Conservation (phyloP, 1,140 invertebrate species). For the Drosophila nigrodunni region DNA sequence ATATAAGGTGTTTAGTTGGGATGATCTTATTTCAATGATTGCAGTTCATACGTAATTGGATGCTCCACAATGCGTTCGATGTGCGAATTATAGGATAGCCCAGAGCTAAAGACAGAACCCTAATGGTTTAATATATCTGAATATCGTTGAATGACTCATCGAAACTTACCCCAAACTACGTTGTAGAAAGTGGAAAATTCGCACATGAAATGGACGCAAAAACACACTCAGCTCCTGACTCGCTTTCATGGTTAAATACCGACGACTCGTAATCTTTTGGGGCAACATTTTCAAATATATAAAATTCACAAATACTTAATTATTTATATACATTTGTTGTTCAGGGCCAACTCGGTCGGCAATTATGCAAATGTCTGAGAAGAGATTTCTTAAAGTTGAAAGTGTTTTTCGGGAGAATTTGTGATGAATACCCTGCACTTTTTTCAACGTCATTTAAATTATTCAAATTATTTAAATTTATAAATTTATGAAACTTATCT, state of each 20-base stretch:
- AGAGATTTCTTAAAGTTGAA: neutral
- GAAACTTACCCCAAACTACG: slow-evolving; percentile 46
- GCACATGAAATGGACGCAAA: slow-evolving; percentile 3
- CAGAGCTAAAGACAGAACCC: slow-evolving; percentile 7
- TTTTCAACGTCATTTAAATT: too few species aligned
- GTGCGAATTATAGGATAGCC: slow-evolving; percentile 20
- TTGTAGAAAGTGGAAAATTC: slow-evolving; percentile 3
- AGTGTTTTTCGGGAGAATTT: neutral
- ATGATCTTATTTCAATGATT: neutral
- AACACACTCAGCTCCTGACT: neutral
- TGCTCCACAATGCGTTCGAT: neutral
- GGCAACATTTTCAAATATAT: slow-evolving; percentile 20
- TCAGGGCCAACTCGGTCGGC: slow-evolving; percentile 49
- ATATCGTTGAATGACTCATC: neutral
- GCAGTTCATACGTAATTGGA: slow-evolving; percentile 44
- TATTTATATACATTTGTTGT: slow-evolving; percentile 8
- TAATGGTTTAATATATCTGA: slow-evolving; percentile 4
- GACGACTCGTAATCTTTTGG: slow-evolving; percentile 11
- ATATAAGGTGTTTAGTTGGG: neutral
- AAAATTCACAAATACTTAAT: neutral
- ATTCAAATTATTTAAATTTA: too few species aligned
- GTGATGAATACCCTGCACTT: slow-evolving; percentile 6
- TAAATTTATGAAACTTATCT: too few species aligned
- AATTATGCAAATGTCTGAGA: slow-evolving; percentile 64
- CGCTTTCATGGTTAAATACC: slow-evolving; percentile 14